A percentile compares a stretch with the other conserved stretches of the same genome.
Evolutionary conservation across 2,888 invertebrate species (phyloP).

Genomic region (Cataglyphis rosenhaueri): DNA sequence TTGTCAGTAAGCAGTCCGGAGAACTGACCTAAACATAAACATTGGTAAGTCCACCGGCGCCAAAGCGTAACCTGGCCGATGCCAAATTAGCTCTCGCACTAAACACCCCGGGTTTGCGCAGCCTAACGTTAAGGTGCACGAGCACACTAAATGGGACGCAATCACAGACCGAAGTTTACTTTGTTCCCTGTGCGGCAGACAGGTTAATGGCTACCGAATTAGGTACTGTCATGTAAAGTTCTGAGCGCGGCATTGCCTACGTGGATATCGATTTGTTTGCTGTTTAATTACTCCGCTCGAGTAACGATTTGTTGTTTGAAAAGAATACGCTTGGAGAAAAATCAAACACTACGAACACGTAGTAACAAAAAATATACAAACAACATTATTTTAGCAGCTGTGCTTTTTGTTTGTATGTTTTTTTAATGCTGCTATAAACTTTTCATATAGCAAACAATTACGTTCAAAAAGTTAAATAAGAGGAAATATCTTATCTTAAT

Average conservation of each 20-base stretch:
- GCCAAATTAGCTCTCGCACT: constrained; percentile 67
- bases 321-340: neutral
- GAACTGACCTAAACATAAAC: constrained; percentile 66
- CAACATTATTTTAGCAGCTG: neutral
- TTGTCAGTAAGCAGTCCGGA: constrained; percentile 53
- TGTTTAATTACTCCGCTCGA: constrained; percentile 34
- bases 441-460: neutral
- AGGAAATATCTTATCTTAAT: neutral
- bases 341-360: neutral
- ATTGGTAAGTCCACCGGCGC: constrained; percentile 55
- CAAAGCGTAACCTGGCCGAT: constrained; percentile 66
- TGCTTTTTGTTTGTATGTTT: neutral
- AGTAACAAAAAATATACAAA: neutral
- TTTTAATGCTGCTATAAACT: neutral
- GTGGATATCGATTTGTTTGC: constrained; percentile 26
- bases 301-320: neutral
- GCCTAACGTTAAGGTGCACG: constrained; percentile 68
- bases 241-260: constrained; percentile 19
- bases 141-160: constrained; percentile 70
- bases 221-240: constrained; percentile 53
- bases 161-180: constrained; percentile 70
- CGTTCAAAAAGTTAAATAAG: neutral
- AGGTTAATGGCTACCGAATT: constrained; percentile 64
- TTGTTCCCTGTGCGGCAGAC: constrained; percentile 65
- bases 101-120: constrained; percentile 47